Evolutionary conservation across 2,888 invertebrate genomes (phyloP), one percentile per base, ranked within the genome.

Genomic region (Rhagonycha fulva): DNA sequence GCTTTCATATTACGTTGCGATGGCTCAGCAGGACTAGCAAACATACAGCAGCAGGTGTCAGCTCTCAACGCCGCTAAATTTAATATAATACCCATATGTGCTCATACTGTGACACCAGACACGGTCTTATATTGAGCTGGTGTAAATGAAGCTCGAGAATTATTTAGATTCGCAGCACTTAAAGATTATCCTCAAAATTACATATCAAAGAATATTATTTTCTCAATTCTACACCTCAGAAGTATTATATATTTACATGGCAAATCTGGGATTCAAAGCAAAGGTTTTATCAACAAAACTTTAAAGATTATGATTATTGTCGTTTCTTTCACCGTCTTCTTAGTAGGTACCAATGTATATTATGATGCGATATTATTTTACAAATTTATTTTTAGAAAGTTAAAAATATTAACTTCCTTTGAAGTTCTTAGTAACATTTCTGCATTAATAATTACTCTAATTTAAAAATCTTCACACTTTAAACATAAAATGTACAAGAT

Each of bases 51-150:
- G 80, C 79, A 81, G 80, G 80, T 81, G 81, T 79, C 78, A 72
- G 75, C 79, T 80, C 80, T 81, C 80, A 80, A 78, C 80, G 80
- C 74, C 79, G 78, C 79, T 79, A 80, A 81, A 81, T 81, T 81
- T 80, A 80, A 81, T 81, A 81, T 81, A 79, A 81, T 77, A 73
- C 79, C 74, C 75, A 72, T 75, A 80, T 80, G 75, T 78, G 78
- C 75, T 76, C 79, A 78, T 72, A 76, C 74, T 72, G 72, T 73
- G 72, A 78, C 75, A 77, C 73, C 75, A 75, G 75, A 78, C 72
- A 75, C 73, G 71, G 63, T 62, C 73, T 75, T 71, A 68, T 75
- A 75, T 78, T 75, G 73, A 75, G 73, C 74, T 72, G 75, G 68
- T 68, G 75, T 70, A 70, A 73, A 72, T 73, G 78, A 71, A 75